Percentiles rank a stretch among this genome's conserved stretches.
phyloP scores from a whole-genome alignment of 2,113 vertebrate genomes.

The Clupea harengus region DNA sequence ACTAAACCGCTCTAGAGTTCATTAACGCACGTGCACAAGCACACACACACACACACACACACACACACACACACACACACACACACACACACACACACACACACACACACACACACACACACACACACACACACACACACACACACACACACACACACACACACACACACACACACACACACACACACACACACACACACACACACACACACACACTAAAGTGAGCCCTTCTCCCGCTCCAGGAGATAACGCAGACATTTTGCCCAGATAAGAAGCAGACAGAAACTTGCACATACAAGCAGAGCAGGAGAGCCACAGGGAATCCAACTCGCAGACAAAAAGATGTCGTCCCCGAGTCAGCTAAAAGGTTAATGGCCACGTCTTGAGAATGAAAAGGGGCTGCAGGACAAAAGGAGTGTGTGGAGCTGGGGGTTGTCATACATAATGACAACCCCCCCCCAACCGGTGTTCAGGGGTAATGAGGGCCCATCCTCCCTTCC shows the following conservation, averaged over 20 bases:
- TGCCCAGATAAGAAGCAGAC: background rate
- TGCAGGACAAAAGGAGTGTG: slow-evolving; percentile 67
- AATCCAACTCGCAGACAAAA: slow-evolving; percentile 59
- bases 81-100: background rate
- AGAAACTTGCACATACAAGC: slow-evolving; percentile 32
- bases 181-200: background rate
- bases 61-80: background rate
- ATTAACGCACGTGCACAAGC: background rate
- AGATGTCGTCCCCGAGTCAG: slow-evolving; percentile 62
- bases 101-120: background rate
- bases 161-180: background rate
- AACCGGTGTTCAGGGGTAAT: background rate
- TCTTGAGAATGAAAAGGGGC: slow-evolving; percentile 69
- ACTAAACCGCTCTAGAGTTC: background rate
- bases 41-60: background rate
- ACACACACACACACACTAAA: background rate
- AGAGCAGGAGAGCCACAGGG: too few species aligned
- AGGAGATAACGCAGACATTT: background rate
- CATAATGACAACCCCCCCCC: slow-evolving; percentile 63
- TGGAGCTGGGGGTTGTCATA: slow-evolving; percentile 56
- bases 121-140: background rate
- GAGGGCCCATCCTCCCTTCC: background rate
- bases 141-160: background rate
- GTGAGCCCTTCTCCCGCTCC: background rate
- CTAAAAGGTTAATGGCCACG: slow-evolving; percentile 78